Base-by-base conservation (phyloP, 2,888 invertebrate species). In the Candidula unifasciata region DNA sequence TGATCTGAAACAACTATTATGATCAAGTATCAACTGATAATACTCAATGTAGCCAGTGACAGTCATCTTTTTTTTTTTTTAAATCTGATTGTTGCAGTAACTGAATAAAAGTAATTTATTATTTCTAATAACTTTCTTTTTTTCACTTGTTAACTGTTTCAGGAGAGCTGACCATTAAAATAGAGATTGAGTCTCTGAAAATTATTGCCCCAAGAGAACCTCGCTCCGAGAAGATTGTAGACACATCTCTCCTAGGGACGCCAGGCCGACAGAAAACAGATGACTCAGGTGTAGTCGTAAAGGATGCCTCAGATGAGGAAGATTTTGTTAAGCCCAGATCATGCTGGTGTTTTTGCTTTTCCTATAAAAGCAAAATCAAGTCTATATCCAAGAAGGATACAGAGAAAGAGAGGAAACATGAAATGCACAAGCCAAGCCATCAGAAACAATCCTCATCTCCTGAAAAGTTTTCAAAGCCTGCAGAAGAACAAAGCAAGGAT, bases 141-240 rank as follows among this genome's bases (percentile, higher is more conserved):
- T 37, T 37, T 33, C 57, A 77, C 71, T 60, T 57, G 44, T 44
- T 13, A 44, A 44, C 13, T 66, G 44, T 85, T 85, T 8, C 87
- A 91, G 91, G 91, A 79, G 92, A 93, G 87, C 89, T 93, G 21
- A 90, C 90, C 24, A 88, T 93, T 77, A 88, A 89, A 71, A 89
- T 92, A 81, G 87, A 90, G 82, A 89, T 92, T 8, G 88, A 90
- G 24, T 89, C 92, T 8, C 88, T 92, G n/a, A 90, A 90, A 80
- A 89, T 90, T 37, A 84, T 90, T 52, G 90, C 90, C 30, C 89
- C 90, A 18, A 89, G 89, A 86, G 37, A 89, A 88, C 68, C 89
- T 87, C 83, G 87, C 77, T 35, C 87, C 85, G 76, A 89, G 87
- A 68, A 88, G 83, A 44, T 88, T 83, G 86, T 89, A 16, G 84